These are phyloP conservation scores for Ictalurus furcatus DNA, from an alignment of 2,113 vertebrate genomes.

Conservation along the genomic window DNA sequence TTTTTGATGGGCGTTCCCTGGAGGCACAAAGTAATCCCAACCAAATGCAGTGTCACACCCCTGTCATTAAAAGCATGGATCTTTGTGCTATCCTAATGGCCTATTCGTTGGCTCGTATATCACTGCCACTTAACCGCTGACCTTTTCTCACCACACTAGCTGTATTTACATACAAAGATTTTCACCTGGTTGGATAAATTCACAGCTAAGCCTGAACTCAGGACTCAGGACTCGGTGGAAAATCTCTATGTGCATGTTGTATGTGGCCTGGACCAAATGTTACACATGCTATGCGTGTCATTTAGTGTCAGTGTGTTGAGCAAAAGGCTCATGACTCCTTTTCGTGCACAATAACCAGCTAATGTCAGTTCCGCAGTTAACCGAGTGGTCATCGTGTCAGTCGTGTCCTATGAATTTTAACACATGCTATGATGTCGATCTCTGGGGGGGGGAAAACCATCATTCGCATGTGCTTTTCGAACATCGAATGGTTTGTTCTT, in stretches of 20 bases:
- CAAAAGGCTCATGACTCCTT: background rate
- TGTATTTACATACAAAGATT: background rate
- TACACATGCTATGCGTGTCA: background rate
- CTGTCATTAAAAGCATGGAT: slow-evolving; percentile 19
- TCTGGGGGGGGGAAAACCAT: background rate
- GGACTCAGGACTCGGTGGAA: background rate
- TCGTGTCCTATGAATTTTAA: background rate
- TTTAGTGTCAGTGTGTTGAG: background rate
- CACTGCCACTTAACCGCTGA: background rate
- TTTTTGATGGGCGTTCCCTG: slow-evolving; percentile 20
- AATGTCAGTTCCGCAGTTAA: background rate
- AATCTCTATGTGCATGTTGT: background rate
- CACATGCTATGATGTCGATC: background rate
- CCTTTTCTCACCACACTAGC: background rate
- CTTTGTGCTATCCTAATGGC: slow-evolving; percentile 1
- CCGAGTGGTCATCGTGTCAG: background rate
- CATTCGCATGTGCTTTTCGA: background rate
- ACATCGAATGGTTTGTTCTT: background rate
- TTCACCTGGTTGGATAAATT: background rate
- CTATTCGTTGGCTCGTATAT: slow-evolving; percentile 17
- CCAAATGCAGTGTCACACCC: slow-evolving; percentile 12
- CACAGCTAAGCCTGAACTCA: background rate
- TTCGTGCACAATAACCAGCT: background rate
- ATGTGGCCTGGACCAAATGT: background rate
- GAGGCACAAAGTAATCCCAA: background rate